Conservation (phyloP, 2,797 vertebrate genomes). For the Mastacembelus armatus region DNA sequence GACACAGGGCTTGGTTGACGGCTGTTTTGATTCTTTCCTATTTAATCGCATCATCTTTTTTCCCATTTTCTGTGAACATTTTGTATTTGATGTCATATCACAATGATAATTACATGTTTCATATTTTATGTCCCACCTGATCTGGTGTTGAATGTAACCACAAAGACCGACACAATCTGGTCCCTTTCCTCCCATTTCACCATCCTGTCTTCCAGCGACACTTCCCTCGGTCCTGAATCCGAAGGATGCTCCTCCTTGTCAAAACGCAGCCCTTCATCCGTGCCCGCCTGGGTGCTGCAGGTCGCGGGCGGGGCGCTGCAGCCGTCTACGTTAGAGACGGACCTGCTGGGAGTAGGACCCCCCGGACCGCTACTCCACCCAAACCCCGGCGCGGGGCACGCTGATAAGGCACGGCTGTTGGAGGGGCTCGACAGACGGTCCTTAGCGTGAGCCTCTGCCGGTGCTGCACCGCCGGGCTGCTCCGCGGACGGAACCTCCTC, state of each 20-base stretch:
- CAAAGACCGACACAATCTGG: conserved; percentile 93
- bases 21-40: neutral
- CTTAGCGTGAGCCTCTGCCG: conserved; percentile 36
- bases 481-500: conserved; percentile 86
- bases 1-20: neutral
- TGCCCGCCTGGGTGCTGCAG: conserved; percentile 49
- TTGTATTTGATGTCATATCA: neutral
- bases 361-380: conserved; percentile 77
- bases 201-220: conserved; percentile 71
- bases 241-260: conserved; percentile 56
- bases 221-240: conserved; percentile 56
- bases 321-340: conserved; percentile 56
- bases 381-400: conserved; percentile 69
- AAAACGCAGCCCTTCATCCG: conserved; percentile 48
- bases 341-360: conserved; percentile 60
- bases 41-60: neutral
- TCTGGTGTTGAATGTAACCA: conserved; percentile 92
- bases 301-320: conserved; percentile 70
- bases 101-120: neutral
- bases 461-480: conserved; percentile 67
- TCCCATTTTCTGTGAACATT: neutral
- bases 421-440: conserved; percentile 66
- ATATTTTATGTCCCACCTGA: conserved; percentile 82
- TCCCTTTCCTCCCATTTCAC: conserved; percentile 89
- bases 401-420: conserved; percentile 66